Evolutionary conservation across 2,888 invertebrate genomes (phyloP), one percentile per base, ranked within the genome.

Genomic region (Agrilus mali): DNA sequence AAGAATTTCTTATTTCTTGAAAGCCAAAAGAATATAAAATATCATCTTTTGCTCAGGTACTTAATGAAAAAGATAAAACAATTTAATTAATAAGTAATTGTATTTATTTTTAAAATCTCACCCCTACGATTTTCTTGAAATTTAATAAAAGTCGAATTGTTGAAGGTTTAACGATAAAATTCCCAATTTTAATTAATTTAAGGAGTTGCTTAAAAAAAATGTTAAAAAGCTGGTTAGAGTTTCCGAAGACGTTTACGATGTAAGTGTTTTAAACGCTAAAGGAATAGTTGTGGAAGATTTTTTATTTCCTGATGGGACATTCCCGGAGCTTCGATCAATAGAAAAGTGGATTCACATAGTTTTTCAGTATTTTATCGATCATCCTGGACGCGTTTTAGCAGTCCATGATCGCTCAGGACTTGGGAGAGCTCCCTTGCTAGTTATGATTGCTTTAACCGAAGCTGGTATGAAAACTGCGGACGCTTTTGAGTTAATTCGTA

Each of bases 401-500:
- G 45, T 47, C 35, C 47, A 49, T 32, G 45, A 45, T 35, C 41
- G 36, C 4, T 41, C 39, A 4, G 49, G 49, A 3, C 43, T 49
- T 16, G 49, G 49, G 7, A 38, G 49, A 32, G 43, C 49, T 17
- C 38, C 49, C 8, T 43, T 49, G 7, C 36, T 49, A 14, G 45
- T 49, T 8, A 45, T 47, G 7, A 47, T 49, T 22, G 49, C 49
- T 6, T 36, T 49, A n/a, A 47, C 43, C 36, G 49, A 49, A 43
- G 14, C 15, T 17, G 49, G 45, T 10, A 34, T 47, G 33, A n/a
- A 15, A 31, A 22, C 43, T 6, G 4, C n/a, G 15, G 43, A 45
- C 1, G 42, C 41, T 4, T 27, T 41, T 5, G 36, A 44, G 2
- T 7, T 44, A 2, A 36, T 48, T 35, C 36, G 40, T 36, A 12